Base-by-base conservation (phyloP, 30 jellyfish, hydroid and myxozoan species). In the Chrysaora quinquecirrha region DNA sequence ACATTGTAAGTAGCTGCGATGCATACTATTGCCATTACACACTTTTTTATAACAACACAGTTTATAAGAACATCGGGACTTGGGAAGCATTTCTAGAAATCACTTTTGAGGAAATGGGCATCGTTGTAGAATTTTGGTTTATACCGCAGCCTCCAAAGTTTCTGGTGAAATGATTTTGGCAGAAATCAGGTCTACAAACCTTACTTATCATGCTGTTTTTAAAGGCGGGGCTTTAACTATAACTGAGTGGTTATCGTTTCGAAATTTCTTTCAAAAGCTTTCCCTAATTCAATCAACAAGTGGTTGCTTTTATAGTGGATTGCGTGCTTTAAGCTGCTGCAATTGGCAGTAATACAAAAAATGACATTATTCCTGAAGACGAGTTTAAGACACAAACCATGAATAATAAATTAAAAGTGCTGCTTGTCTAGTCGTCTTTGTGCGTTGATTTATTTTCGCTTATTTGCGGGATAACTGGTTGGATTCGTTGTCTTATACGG, bases 1-100 rank as follows among this genome's bases (percentile, higher is more conserved):
- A 91, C 74, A 84, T 91, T 14, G 98, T 90, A 76, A 83, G 97
- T 84, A 2, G n/a, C n/a, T n/a, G n/a, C n/a, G n/a, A n/a, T n/a
- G n/a, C n/a, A n/a, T n/a, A n/a, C n/a, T n/a, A n/a, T n/a, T n/a
- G n/a, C n/a, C n/a, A n/a, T n/a, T n/a, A n/a, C n/a, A n/a, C n/a
- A n/a, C n/a, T n/a, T n/a, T n/a, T n/a, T n/a, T n/a, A n/a, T n/a
- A n/a, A n/a, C n/a, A n/a, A n/a, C n/a, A n/a, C n/a, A n/a, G n/a
- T n/a, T n/a, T n/a, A n/a, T n/a, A n/a, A n/a, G n/a, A n/a, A n/a
- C n/a, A n/a, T n/a, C n/a, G n/a, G n/a, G n/a, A n/a, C n/a, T n/a
- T n/a, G n/a, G n/a, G n/a, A n/a, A n/a, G n/a, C n/a, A n/a, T n/a
- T n/a, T n/a, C n/a, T n/a, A n/a, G n/a, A n/a, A n/a, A n/a, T n/a